Evolutionary conservation across 2,113 vertebrate genomes (phyloP).

Genomic region (Pomatostomus ruficeps): DNA sequence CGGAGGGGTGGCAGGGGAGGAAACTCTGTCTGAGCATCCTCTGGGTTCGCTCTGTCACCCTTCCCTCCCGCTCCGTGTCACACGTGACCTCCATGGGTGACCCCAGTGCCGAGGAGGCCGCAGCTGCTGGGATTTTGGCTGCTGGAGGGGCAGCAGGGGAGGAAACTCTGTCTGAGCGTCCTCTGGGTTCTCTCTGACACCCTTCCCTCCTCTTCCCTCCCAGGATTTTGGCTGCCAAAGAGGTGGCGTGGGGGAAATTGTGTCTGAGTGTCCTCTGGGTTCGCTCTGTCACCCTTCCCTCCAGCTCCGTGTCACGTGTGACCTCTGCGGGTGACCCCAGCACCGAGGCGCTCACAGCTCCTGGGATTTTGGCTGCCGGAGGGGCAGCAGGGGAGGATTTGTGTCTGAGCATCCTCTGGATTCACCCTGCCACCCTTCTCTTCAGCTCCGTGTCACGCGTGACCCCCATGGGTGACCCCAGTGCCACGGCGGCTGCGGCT

Average conservation of each 20-base stretch:
- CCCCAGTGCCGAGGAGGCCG: not conserved
- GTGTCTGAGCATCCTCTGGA: too few species aligned
- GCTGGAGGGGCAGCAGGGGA: too few species aligned
- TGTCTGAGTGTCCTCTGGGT: not conserved
- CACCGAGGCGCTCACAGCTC: accelerated
- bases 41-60: accelerated
- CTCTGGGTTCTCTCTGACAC: too few species aligned
- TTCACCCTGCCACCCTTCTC: too few species aligned
- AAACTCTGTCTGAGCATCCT: not conserved
- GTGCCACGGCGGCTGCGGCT: too few species aligned
- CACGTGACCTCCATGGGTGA: accelerated
- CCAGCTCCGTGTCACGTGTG: not conserved
- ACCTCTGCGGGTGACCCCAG: not conserved
- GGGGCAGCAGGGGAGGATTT: too few species aligned
- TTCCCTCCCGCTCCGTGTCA: not conserved
- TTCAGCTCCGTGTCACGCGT: too few species aligned
- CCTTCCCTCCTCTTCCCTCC: too few species aligned
- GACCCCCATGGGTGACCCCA: too few species aligned
- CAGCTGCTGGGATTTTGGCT: accelerated
- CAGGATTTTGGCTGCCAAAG: not conserved
- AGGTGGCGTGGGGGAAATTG: accelerated
- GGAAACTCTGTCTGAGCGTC: too few species aligned
- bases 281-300: accelerated
- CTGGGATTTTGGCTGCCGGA: too few species aligned
- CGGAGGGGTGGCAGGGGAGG: accelerated